Conservation (phyloP, 2,888 invertebrate genomes). For the Caenorhabditis sp. region DNA sequence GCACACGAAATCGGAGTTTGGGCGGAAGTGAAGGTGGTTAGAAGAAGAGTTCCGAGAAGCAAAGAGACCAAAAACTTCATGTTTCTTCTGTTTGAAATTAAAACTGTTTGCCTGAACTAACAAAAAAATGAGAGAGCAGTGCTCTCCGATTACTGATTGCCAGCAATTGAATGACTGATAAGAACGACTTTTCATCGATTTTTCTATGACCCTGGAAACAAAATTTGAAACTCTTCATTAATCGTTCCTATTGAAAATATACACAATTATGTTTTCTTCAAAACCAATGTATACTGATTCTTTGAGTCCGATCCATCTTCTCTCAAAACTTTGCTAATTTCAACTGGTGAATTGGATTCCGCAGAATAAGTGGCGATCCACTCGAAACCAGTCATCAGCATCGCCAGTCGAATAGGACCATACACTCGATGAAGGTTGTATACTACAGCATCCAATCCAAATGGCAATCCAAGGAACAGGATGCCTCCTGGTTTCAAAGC, state of each 20-base stretch:
- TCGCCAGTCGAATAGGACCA: slow-evolving; percentile 44
- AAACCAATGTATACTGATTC: slow-evolving; percentile 18
- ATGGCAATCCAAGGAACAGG: slow-evolving; percentile 55
- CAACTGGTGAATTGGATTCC: neutral
- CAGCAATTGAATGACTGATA: slow-evolving; percentile 31
- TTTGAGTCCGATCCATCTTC: slow-evolving; percentile 22
- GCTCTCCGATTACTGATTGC: slow-evolving; percentile 19
- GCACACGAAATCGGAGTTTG: slow-evolving; percentile 57
- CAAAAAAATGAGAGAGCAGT: slow-evolving; percentile 22
- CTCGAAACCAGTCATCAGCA: slow-evolving; percentile 41
- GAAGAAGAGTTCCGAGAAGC: slow-evolving; percentile 9
- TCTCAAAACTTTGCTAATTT: slow-evolving; percentile 1
- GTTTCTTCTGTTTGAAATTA: neutral
- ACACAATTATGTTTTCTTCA: slow-evolving; percentile 2
- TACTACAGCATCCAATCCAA: slow-evolving; percentile 19
- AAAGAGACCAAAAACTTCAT: slow-evolving; percentile 21
- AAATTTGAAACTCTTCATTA: neutral
- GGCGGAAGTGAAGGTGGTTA: slow-evolving; percentile 11
- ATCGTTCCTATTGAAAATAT: neutral
- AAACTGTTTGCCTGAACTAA: slow-evolving; percentile 1
- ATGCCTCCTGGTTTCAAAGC: slow-evolving; percentile 54
- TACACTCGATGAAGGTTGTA: slow-evolving; percentile 43
- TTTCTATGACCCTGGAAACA: slow-evolving; percentile 11
- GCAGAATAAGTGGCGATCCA: slow-evolving; percentile 12
- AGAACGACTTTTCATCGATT: slow-evolving; percentile 37